A percentile compares a stretch with the other conserved stretches of the same genome.
Evolutionary conservation across 2,888 invertebrate species (phyloP).

Genomic region (Drosophila incognita): DNA sequence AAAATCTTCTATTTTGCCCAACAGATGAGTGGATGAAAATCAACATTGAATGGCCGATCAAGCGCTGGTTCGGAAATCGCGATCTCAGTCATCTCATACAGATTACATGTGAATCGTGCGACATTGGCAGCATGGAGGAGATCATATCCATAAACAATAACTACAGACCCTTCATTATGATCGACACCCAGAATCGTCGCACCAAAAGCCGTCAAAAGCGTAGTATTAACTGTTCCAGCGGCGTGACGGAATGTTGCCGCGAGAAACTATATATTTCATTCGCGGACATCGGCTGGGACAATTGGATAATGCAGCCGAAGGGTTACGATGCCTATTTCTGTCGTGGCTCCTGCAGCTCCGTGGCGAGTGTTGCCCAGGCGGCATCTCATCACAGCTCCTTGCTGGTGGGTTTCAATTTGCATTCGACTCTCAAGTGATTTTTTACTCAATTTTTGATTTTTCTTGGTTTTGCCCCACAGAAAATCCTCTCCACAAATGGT

Average conservation of each 20-base stretch:
- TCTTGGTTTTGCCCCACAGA: conserved; percentile 86
- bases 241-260: conserved; percentile 91
- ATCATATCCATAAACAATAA: conserved; percentile 90
- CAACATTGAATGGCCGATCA: conserved; percentile 91
- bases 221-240: conserved; percentile 89
- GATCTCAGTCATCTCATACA: conserved; percentile 90
- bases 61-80: conserved; percentile 90
- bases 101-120: conserved; percentile 92
- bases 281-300: conserved; percentile 93
- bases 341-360: conserved; percentile 91
- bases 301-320: conserved; percentile 93
- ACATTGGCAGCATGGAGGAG: conserved; percentile 86
- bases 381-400: conserved; percentile 90
- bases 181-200: conserved; percentile 91
- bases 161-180: conserved; percentile 91
- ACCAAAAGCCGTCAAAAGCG: conserved; percentile 86
- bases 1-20: not conserved
- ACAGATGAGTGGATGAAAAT: conserved; percentile 93
- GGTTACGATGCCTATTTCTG: conserved; percentile 96
- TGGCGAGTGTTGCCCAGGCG: conserved; percentile 89
- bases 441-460: conserved; percentile 8
- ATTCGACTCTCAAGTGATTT: not conserved
- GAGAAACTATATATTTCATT: conserved; percentile 93
- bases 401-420: conserved; percentile 87
- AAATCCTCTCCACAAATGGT: conserved; percentile 87